Evolutionary conservation across 1,140 invertebrate genomes (phyloP), one percentile per base, ranked within the genome.

Genomic region (Calosoma granatense): DNA sequence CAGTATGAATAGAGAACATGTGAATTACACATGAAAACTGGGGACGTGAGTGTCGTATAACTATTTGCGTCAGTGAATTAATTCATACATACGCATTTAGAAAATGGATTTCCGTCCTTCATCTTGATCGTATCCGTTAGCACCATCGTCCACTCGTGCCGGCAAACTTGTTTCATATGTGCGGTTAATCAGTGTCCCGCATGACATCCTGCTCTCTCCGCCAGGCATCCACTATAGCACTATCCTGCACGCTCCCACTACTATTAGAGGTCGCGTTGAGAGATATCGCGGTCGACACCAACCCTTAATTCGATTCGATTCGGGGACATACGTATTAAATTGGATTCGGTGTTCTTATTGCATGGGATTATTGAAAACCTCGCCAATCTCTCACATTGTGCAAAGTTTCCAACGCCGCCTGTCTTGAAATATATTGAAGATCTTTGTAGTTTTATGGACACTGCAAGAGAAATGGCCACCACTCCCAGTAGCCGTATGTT

Each of bases 391-490:
- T 47, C 41, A 17, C 9, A 47, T 3, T 47, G 41, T 47, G 41
- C 41, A 6, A 47, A 47, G 41, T 47, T 47, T 47, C 41, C 15
- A 47, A 17, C 17, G 4, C 15, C 41, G 17, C 41, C 3, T 17
- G 3, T 4, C 17, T 9, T 17, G 15, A 47, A 47, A 47, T 47
- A 47, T 47, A 47, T 47, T 47, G 41, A 9, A 4, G 41, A 47
- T 47, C 41, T 47, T 47, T 47, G 41, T 47, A 47, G 41, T 47
- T 47, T 47, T 47, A 47, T 47, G 41, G 41, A 47, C 41, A 47
- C 41, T 6, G 6, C 9, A 17, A 47, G 41, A 47, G 41, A 47
- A 47, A 47, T 47, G 41, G 41, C 9, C 4, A 17, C 41, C 9
- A 12, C 17, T 47, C n/a, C n/a, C 41, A 4, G 41, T 17, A 12